A percentile compares a stretch with the other conserved stretches of the same genome.
Conservation (phyloP, 2,888 invertebrate species). For the Diploptera punctata region DNA sequence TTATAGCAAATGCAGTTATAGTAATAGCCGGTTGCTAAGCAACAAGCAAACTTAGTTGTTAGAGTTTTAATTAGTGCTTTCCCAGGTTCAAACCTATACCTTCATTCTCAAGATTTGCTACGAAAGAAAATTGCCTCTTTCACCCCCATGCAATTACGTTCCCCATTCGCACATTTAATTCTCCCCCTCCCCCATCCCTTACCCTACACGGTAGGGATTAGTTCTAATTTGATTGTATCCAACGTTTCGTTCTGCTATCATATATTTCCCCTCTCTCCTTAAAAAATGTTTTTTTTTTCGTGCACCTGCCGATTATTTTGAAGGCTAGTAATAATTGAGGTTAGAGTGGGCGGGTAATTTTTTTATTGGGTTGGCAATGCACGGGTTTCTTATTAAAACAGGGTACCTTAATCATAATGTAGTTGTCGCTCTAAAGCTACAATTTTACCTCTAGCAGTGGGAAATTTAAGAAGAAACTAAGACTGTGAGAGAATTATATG, state of each 20-base stretch:
- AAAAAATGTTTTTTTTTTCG: not conserved
- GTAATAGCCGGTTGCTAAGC: not conserved
- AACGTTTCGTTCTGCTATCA: not conserved
- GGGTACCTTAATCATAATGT: slow-evolving; percentile 7
- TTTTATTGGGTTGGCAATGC: slow-evolving; percentile 5
- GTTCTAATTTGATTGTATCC: slow-evolving; percentile 19
- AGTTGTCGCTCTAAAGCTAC: not conserved
- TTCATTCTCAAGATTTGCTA: slow-evolving; percentile 21
- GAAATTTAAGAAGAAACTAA: not conserved
- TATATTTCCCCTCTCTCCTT: not conserved
- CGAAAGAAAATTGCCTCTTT: slow-evolving; percentile 13
- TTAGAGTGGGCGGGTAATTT: slow-evolving; percentile 12
- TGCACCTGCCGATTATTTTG: slow-evolving; percentile 13
- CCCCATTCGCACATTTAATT: slow-evolving; percentile 24
- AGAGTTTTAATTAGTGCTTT: not conserved
- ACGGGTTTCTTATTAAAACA: slow-evolving; percentile 18
- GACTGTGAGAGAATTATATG: not conserved
- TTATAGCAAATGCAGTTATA: not conserved
- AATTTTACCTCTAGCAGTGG: slow-evolving; percentile 1
- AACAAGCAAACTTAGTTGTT: too few species aligned
- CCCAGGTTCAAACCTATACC: slow-evolving; percentile 1
- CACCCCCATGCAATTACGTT: not conserved
- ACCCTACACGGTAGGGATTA: slow-evolving; percentile 20
- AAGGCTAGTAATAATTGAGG: slow-evolving; percentile 4
- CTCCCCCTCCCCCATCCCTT: too few species aligned